Evolutionary conservation across 2,797 vertebrate genomes (phyloP).

Genomic region (Antrozous pallidus): DNA sequence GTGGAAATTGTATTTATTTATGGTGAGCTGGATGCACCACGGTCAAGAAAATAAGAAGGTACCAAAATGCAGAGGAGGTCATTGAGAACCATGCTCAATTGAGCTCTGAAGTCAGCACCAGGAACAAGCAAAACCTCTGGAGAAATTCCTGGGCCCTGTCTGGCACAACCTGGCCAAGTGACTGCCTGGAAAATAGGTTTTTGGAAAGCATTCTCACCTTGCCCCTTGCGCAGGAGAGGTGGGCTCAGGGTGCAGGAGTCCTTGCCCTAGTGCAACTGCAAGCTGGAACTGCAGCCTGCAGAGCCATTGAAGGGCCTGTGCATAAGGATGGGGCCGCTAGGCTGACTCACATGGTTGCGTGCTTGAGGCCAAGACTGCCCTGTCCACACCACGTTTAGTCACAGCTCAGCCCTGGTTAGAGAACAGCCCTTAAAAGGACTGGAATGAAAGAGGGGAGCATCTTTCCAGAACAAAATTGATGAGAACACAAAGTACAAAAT

Average conservation of each 20-base stretch:
- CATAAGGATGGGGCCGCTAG: neutral
- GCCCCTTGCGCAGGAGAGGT: neutral
- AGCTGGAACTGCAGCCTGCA: neutral
- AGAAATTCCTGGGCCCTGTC: neutral
- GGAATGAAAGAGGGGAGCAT: conserved; percentile 45
- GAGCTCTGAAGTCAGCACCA: neutral
- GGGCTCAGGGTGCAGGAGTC: neutral
- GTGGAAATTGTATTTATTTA: neutral
- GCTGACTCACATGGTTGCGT: neutral
- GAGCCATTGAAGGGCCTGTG: neutral
- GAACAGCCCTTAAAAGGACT: conserved; percentile 58
- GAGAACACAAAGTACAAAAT: conserved; percentile 41
- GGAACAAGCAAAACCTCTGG: neutral
- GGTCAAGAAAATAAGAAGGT: neutral
- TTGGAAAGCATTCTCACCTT: neutral
- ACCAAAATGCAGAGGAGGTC: neutral
- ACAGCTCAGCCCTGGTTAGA: neutral
- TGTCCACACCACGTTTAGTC: conserved; percentile 44
- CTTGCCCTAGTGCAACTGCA: neutral
- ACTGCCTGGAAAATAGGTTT: neutral
- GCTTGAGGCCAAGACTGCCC: neutral
- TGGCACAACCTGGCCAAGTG: neutral
- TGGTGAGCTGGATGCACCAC: neutral
- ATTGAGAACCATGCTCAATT: neutral
- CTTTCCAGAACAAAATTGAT: conserved; percentile 53